These are phyloP conservation scores for Passer montanus DNA, from an alignment of 2,113 vertebrate species.

Conservation along the genomic window DNA sequence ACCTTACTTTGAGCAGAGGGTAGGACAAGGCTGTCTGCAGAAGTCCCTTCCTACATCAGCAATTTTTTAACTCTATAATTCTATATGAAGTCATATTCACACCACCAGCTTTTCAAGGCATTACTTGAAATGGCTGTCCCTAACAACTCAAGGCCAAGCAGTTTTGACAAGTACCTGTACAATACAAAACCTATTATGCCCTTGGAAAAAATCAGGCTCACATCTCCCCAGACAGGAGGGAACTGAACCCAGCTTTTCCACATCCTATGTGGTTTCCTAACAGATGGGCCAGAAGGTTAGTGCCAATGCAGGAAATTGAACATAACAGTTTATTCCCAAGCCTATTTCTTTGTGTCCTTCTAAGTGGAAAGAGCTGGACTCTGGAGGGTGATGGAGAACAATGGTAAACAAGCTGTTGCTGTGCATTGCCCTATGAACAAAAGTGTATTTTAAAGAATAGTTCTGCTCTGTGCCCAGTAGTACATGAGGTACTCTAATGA, in stretches of 20 bases:
- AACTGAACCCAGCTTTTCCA: background rate
- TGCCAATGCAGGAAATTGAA: background rate
- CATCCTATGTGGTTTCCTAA: background rate
- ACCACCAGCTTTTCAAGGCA: background rate
- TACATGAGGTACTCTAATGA: background rate
- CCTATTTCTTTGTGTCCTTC: background rate
- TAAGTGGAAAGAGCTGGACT: background rate
- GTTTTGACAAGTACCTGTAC: background rate
- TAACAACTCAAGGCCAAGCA: background rate
- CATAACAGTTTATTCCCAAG: background rate
- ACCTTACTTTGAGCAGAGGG: background rate
- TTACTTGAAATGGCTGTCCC: background rate
- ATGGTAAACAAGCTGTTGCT: background rate
- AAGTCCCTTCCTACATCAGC: background rate
- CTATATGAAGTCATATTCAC: background rate
- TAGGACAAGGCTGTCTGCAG: background rate
- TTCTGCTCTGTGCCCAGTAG: background rate
- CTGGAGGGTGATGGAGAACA: background rate
- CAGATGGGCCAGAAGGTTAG: background rate
- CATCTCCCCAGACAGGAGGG: background rate
- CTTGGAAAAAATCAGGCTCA: background rate
- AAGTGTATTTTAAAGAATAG: background rate
- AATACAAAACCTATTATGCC: background rate
- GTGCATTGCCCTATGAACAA: background rate
- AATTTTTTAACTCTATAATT: background rate